These are phyloP conservation scores for Macrochelys suwanniensis DNA, from an alignment of 2,797 vertebrate species.

Conservation along the genomic window DNA sequence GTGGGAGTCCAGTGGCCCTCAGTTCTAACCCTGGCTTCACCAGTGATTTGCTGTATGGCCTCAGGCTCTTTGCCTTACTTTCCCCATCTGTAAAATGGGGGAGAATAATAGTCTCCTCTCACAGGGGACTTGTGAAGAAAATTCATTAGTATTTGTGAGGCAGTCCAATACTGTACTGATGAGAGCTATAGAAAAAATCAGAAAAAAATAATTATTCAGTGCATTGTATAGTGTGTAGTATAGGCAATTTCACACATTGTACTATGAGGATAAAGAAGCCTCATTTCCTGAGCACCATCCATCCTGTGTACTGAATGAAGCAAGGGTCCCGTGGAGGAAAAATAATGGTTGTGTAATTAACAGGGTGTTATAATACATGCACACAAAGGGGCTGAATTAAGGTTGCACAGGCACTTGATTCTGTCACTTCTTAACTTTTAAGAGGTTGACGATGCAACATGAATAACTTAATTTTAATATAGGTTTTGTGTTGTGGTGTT, in stretches of 20 bases:
- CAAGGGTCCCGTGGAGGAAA: not conserved
- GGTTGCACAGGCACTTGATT: not conserved
- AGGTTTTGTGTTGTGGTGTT: not conserved
- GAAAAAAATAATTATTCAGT: not conserved
- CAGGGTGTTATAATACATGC: not conserved
- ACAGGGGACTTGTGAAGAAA: not conserved
- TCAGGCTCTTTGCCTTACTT: not conserved
- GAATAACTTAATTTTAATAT: not conserved
- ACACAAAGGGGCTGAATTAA: not conserved
- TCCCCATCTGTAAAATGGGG: not conserved
- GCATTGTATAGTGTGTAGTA: not conserved
- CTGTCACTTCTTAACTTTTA: not conserved
- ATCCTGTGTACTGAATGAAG: not conserved
- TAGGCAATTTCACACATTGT: not conserved
- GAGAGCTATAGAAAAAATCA: not conserved
- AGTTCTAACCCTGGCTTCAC: not conserved
- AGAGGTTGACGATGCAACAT: not conserved
- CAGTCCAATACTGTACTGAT: not conserved
- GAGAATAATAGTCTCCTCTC: not conserved
- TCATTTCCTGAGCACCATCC: not conserved
- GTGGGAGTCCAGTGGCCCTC: no score
- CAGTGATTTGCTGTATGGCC: not conserved
- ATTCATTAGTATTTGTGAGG: fast-evolving
- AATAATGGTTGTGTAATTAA: not conserved
- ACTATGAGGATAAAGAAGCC: not conserved